These are phyloP conservation scores for Notolabrus celidotus DNA, from an alignment of 2,797 vertebrate genomes.

Conservation along the genomic window DNA sequence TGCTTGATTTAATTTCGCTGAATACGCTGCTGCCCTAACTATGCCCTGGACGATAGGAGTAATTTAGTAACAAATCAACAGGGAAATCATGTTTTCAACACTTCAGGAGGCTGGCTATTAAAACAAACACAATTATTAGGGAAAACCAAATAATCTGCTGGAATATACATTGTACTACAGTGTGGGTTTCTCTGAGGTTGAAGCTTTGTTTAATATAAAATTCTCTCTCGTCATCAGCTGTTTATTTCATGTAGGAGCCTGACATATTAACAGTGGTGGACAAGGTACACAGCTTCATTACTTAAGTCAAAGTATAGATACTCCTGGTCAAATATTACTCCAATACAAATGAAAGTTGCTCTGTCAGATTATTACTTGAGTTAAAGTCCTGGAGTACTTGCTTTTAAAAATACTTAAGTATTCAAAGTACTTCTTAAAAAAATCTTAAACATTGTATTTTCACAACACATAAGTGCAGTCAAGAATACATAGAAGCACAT, in stretches of 20 bases:
- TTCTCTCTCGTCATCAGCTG: not conserved
- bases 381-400: too few species aligned
- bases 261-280: too few species aligned
- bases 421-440: too few species aligned
- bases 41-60: not conserved
- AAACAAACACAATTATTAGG: not conserved
- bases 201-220: not conserved
- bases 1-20: constrained; percentile 47
- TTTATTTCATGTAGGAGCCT: not conserved
- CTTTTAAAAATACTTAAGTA: too few species aligned
- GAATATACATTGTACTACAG: not conserved
- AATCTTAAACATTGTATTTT: too few species aligned
- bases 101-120: not conserved
- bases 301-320: too few species aligned
- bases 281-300: too few species aligned
- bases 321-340: too few species aligned
- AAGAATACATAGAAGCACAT: too few species aligned
- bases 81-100: not conserved
- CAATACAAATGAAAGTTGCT: too few species aligned
- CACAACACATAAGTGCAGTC: too few species aligned
- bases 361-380: too few species aligned
- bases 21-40: constrained; percentile 11
- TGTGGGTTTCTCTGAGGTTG: not conserved
- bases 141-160: not conserved
- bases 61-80: not conserved